A percentile compares a stretch with the other conserved stretches of the same genome.
Evolutionary conservation across 30 jellyfish, hydroid and myxozoan species (phyloP).

Genomic region (Nemopilema nomurai): DNA sequence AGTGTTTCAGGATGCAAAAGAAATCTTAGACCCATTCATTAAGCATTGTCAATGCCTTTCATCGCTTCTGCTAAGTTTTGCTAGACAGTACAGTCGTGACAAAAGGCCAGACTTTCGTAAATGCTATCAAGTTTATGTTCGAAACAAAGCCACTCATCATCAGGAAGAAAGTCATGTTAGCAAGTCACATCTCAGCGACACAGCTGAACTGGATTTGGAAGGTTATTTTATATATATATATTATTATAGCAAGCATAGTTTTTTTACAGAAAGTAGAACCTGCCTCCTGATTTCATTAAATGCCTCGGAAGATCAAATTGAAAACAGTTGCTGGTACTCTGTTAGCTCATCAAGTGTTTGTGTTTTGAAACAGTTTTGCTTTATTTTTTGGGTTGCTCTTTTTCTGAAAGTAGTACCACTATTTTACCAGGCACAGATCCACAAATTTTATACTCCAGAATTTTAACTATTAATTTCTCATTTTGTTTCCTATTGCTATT

Average conservation of each 20-base stretch:
- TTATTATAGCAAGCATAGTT: neutral
- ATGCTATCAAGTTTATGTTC: slow-evolving; percentile 48
- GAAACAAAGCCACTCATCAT: slow-evolving; percentile 21
- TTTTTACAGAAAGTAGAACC: neutral
- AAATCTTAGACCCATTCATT: slow-evolving; percentile 51
- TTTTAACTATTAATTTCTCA: too few relatives aligned
- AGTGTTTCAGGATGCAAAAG: slow-evolving; percentile 53
- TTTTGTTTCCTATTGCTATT: too few relatives aligned
- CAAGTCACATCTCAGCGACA: neutral
- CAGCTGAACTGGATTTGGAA: slow-evolving; percentile 30
- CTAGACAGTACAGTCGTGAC: slow-evolving; percentile 51
- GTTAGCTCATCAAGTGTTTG: too few relatives aligned
- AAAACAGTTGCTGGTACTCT: too few relatives aligned
- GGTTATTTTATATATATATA: neutral
- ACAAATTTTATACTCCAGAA: too few relatives aligned
- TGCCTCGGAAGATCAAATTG: too few relatives aligned
- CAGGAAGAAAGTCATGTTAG: neutral
- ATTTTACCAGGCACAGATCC: too few relatives aligned
- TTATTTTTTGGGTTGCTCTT: too few relatives aligned
- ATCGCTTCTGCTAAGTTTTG: slow-evolving; percentile 58
- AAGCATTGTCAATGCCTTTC: slow-evolving; percentile 43
- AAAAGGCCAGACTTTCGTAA: slow-evolving; percentile 61
- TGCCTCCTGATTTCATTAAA: neutral
- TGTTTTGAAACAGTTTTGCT: too few relatives aligned
- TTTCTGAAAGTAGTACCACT: too few relatives aligned